Percentiles rank a stretch among this genome's conserved stretches.
phyloP scores from a whole-genome alignment of 1,140 invertebrate species.

The Drosophila paulistorum region DNA sequence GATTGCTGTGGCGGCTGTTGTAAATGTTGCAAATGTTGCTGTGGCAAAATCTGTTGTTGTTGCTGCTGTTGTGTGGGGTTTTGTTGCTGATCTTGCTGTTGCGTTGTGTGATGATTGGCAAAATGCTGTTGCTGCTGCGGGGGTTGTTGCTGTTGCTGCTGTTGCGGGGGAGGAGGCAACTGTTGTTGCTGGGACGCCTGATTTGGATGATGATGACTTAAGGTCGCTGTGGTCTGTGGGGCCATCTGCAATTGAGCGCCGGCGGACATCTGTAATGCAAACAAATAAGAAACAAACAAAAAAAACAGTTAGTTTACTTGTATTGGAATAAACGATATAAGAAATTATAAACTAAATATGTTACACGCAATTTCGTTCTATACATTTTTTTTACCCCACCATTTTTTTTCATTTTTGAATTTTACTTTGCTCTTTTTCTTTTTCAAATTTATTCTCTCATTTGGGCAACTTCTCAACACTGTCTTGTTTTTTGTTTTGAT shows the following conservation, averaged over 20 bases:
- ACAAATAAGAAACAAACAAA: slow-evolving; percentile 28
- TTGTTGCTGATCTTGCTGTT: slow-evolving; percentile 53
- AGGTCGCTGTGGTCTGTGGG: slow-evolving; percentile 94
- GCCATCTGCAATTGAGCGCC: slow-evolving; percentile 97
- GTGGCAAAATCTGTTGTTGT: slow-evolving; percentile 58
- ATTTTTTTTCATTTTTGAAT: background rate
- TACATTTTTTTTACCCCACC: background rate
- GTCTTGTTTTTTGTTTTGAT: slow-evolving; percentile 71
- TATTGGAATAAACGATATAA: background rate
- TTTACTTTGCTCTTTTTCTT: background rate
- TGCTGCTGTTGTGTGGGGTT: slow-evolving; percentile 43
- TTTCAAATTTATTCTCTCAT: background rate
- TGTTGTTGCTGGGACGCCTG: slow-evolving; percentile 58
- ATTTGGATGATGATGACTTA: slow-evolving; percentile 87
- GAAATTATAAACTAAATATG: background rate
- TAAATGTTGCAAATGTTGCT: slow-evolving; percentile 55
- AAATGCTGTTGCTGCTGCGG: slow-evolving; percentile 64
- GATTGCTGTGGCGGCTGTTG: slow-evolving; percentile 69
- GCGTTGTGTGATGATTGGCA: slow-evolving; percentile 71
- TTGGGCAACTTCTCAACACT: slow-evolving; percentile 41
- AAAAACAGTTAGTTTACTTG: background rate
- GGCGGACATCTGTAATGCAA: slow-evolving; percentile 93
- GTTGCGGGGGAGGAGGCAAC: slow-evolving; percentile 56
- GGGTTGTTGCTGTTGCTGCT: slow-evolving; percentile 51
- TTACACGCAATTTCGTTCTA: background rate